phyloP scores from a whole-genome alignment of 1,140 invertebrate genomes.

The Bombus balteatus region DNA sequence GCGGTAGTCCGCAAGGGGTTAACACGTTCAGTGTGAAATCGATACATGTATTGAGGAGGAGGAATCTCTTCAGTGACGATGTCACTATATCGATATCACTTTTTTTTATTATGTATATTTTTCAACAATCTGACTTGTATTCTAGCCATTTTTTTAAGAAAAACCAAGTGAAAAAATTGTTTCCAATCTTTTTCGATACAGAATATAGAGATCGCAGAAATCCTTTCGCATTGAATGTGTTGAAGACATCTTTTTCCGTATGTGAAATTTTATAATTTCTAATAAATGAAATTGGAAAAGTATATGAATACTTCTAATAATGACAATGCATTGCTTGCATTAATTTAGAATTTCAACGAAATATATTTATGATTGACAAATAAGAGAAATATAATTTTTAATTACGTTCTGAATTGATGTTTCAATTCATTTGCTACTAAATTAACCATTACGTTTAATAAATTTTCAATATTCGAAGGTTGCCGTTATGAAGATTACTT shows the following conservation, averaged over 20 bases:
- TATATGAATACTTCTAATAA: background rate
- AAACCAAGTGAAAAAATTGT: no score
- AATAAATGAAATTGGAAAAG: slow-evolving; percentile 37
- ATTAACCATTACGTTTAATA: slow-evolving; percentile 33
- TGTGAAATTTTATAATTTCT: slow-evolving; percentile 48
- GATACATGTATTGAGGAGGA: no score
- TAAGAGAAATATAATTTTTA: slow-evolving; percentile 35
- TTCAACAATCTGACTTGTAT: no score
- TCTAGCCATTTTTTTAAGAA: no score
- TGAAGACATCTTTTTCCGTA: slow-evolving; percentile 3
- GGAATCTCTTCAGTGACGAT: no score
- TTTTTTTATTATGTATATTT: no score
- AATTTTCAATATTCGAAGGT: background rate
- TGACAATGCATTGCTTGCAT: slow-evolving; percentile 3
- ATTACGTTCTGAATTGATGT: slow-evolving; percentile 10
- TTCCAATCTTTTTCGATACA: no score
- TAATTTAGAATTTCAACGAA: slow-evolving; percentile 26
- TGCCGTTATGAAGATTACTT: background rate
- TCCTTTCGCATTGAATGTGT: no score
- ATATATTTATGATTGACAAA: slow-evolving; percentile 29
- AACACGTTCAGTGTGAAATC: no score
- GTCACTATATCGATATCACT: no score
- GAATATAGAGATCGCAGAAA: no score
- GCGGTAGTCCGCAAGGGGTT: no score
- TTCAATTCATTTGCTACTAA: slow-evolving; percentile 14